Conservation (phyloP, 2,113 vertebrate species). For the Hoplias malabaricus region DNA sequence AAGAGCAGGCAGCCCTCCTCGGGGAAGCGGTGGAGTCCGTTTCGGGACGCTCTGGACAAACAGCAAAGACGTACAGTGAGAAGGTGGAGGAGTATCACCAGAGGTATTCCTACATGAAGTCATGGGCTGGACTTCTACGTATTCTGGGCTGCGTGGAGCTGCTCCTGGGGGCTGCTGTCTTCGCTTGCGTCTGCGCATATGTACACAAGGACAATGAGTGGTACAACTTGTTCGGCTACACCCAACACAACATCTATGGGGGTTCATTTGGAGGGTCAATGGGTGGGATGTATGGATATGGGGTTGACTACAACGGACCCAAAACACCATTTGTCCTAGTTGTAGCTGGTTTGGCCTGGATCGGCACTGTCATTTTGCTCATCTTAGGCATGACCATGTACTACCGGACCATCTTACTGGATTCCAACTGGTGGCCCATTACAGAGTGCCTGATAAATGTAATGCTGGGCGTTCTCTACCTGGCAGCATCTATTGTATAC, state of each 20-base stretch:
- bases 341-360: constrained; percentile 83
- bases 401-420: constrained; percentile 90
- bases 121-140: constrained; percentile 90
- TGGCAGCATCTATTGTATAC: constrained; percentile 84
- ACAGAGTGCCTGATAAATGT: constrained; percentile 88
- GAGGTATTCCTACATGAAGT: constrained; percentile 93
- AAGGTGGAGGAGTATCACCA: constrained; percentile 80
- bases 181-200: constrained; percentile 93
- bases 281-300: constrained; percentile 69
- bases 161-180: constrained; percentile 86
- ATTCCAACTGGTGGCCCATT: constrained; percentile 93
- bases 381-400: constrained; percentile 92
- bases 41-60: constrained; percentile 68
- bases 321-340: constrained; percentile 89
- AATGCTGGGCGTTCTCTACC: constrained; percentile 80
- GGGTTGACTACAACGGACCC: constrained; percentile 82
- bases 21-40: constrained; percentile 72
- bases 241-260: constrained; percentile 75
- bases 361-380: constrained; percentile 84
- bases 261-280: constrained; percentile 56
- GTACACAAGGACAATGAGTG: constrained; percentile 96
- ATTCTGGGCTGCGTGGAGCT: constrained; percentile 83
- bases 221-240: constrained; percentile 90
- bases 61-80: constrained; percentile 80
- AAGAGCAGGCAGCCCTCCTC: constrained; percentile 72